These are phyloP conservation scores for Otocyon megalotis DNA, from an alignment of 2,113 vertebrate species.

Conservation along the genomic window DNA sequence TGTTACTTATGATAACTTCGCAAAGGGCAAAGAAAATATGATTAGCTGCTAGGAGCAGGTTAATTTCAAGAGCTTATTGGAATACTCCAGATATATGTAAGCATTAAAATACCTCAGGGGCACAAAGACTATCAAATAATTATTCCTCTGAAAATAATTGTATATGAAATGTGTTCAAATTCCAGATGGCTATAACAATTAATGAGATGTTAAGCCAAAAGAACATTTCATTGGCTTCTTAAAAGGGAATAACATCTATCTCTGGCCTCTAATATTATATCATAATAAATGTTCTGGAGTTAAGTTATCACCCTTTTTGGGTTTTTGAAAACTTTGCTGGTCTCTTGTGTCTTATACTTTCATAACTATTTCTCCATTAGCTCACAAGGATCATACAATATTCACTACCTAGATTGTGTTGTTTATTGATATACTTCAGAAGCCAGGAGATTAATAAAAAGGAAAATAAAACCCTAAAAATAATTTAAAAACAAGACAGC, in stretches of 20 bases:
- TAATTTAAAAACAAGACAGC: background rate
- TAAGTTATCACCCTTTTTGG: background rate
- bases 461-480: background rate
- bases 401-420: background rate
- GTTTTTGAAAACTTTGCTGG: background rate
- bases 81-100: constrained; percentile 51
- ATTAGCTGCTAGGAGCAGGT: constrained; percentile 18
- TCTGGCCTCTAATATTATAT: background rate
- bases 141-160: constrained; percentile 73
- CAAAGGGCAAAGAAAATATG: constrained; percentile 54
- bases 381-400: background rate
- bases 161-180: constrained; percentile 11
- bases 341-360: constrained; percentile 18
- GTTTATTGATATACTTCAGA: constrained; percentile 33
- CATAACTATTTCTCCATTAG: background rate
- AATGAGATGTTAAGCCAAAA: background rate
- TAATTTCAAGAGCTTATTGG: constrained; percentile 65
- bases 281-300: background rate
- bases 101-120: constrained; percentile 25
- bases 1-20: constrained; percentile 8
- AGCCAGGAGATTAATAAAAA: background rate
- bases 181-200: constrained; percentile 14
- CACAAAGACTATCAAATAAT: constrained; percentile 78
- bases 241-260: background rate
- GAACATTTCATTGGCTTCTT: background rate